Evolutionary conservation across 2,113 vertebrate species (phyloP).

Genomic region (Isurus oxyrinchus): DNA sequence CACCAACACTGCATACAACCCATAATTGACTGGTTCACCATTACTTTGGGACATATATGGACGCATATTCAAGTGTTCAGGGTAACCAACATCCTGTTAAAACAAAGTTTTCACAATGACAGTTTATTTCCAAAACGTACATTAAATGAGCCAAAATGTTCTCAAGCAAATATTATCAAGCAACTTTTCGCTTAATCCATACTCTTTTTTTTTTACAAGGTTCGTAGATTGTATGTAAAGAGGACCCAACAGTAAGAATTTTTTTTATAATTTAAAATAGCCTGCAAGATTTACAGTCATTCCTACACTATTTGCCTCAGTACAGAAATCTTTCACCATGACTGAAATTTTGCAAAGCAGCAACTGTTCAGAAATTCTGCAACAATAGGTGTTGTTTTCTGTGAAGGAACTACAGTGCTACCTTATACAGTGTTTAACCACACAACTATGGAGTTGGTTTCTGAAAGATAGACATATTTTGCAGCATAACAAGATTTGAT

Average conservation of each 20-base stretch:
- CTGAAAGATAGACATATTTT: background rate
- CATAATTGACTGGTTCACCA: constrained; percentile 73
- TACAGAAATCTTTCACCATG: background rate
- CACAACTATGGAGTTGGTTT: background rate
- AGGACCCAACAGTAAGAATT: background rate
- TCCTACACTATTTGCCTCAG: background rate
- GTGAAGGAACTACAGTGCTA: background rate
- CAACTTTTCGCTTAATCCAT: background rate
- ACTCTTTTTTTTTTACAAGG: background rate
- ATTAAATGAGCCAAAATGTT: background rate
- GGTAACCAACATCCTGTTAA: constrained; percentile 80
- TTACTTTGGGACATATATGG: constrained; percentile 85
- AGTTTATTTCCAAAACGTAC: background rate
- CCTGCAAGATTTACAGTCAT: background rate
- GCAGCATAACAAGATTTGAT: background rate
- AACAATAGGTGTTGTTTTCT: background rate
- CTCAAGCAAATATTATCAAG: background rate
- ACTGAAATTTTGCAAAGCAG: background rate
- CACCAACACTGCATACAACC: constrained; percentile 87
- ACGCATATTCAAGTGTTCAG: constrained; percentile 80
- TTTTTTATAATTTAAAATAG: background rate
- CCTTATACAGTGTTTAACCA: background rate
- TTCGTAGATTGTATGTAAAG: background rate
- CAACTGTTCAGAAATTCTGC: background rate
- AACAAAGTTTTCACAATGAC: background rate